Evolutionary conservation across 2,797 vertebrate species (phyloP).

Genomic region (Argyrosomus regius): DNA sequence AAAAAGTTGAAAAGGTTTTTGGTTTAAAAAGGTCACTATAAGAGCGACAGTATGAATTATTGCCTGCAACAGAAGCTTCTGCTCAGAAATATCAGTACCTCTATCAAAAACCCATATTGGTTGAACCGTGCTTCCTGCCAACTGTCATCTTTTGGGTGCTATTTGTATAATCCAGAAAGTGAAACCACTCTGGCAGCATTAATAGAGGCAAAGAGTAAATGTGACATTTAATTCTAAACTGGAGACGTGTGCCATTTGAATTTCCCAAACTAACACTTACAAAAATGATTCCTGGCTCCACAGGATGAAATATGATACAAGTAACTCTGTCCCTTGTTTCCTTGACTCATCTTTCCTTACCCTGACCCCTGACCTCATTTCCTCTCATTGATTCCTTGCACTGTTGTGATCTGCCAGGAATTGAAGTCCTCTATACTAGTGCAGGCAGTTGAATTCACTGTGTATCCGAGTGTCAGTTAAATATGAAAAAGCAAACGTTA

Average conservation of each 20-base stretch:
- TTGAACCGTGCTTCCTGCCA: slow-evolving; percentile 39
- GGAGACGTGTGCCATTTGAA: slow-evolving; percentile 7
- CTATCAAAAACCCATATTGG: slow-evolving; percentile 3
- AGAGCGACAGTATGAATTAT: background rate
- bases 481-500: slow-evolving; percentile 16
- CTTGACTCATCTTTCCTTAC: slow-evolving; percentile 34
- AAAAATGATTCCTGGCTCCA: background rate
- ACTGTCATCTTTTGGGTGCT: slow-evolving; percentile 24
- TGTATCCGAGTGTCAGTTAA: background rate
- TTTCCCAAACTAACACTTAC: background rate
- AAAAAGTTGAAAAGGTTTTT: background rate
- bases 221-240: slow-evolving; percentile 29
- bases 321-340: slow-evolving; percentile 3
- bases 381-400: slow-evolving; percentile 40
- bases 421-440: background rate
- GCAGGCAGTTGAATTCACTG: background rate
- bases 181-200: slow-evolving; percentile 35
- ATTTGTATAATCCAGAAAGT: slow-evolving; percentile 29
- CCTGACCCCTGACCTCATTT: slow-evolving; percentile 52
- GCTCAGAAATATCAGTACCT: slow-evolving; percentile 15
- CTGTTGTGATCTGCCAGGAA: slow-evolving; percentile 24
- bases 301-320: slow-evolving; percentile 13
- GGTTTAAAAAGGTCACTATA: background rate
- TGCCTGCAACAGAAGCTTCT: background rate
- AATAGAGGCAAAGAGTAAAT: slow-evolving; percentile 9